Base-by-base conservation (phyloP, 2,113 vertebrate species). In the Synodontis membranacea region DNA sequence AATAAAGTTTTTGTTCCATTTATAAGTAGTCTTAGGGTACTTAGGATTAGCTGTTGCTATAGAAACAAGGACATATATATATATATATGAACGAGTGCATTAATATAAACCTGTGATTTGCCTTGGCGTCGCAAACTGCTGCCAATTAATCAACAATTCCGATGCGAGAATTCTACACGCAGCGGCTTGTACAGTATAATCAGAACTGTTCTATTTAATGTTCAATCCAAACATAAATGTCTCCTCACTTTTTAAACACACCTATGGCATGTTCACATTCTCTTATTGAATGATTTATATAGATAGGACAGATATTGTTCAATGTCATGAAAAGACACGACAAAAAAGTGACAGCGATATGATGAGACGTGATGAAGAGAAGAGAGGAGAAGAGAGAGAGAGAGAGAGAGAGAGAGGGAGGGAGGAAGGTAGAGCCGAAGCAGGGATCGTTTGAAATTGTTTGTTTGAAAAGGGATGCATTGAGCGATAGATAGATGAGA, bases 401-500 rank as follows among this genome's bases (percentile, higher is more conserved):
- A 44, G 80, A 68, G 58, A 46, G 66, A 87, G 84, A n/a, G 39
- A 48, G 56, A 56, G 81, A 52, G 39, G 23, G 50, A 83, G 15
- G 50, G 80, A 68, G 58, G 54, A 74, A 87, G 84, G 83, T 39
- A 68, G 76, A 79, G 50, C 11, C 48, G 50, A 79, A 79, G 88
- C 60, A 74, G 42, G 87, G 82, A 84, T 84, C 72, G 82, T 90
- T 90, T 88, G 89, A 90, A 88, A 88, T 82, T 48, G 85, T 88
- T 86, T 90, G 86, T 82, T 70, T 52, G 56, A 86, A 70, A 86
- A 80, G 48, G 58, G 82, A 54, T 76, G 62, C 86, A 76, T 91
- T 91, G 93, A 84, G 62, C 86, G 70, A 89, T 89, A 87, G 86
- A 72, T 54, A 79, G 90, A 80, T 56, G 83, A 64, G 62, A 84